A percentile compares a stretch with the other conserved stretches of the same genome.
Evolutionary conservation across 2,888 invertebrate genomes (phyloP).

Genomic region (Lymantria dispar): DNA sequence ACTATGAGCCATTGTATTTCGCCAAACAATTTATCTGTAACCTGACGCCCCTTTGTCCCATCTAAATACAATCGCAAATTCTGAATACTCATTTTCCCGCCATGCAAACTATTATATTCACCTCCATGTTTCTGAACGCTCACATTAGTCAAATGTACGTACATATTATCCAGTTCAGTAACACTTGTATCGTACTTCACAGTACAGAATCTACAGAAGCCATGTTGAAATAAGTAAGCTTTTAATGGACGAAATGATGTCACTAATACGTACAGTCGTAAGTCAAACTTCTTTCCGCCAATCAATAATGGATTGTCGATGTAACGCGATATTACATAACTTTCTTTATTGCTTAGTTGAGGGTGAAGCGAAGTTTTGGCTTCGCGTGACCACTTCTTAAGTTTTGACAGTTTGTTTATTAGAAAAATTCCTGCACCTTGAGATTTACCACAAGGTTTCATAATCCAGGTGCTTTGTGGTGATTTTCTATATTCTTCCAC

Average conservation of each 20-base stretch:
- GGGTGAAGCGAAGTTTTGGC: constrained; percentile 93
- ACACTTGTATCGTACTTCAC: constrained; percentile 96
- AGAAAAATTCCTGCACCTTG: constrained; percentile 96
- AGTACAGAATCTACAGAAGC: constrained; percentile 98
- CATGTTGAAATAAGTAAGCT: constrained; percentile 95
- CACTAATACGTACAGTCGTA: constrained; percentile 94
- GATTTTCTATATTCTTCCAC: constrained; percentile 97
- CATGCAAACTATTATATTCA: constrained; percentile 96
- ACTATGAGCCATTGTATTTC: constrained; percentile 96
- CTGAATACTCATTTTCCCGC: constrained; percentile 97
- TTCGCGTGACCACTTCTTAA: constrained; percentile 95
- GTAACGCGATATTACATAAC: constrained; percentile 98
- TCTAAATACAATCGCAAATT: constrained; percentile 95
- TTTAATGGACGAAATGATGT: constrained; percentile 96
- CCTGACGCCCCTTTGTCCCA: constrained; percentile 93
- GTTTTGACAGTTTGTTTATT: constrained; percentile 96
- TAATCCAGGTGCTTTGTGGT: constrained; percentile 97
- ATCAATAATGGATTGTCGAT: constrained; percentile 97
- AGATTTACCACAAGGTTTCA: constrained; percentile 98
- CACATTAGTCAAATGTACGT: constrained; percentile 98
- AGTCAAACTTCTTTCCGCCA: constrained; percentile 98
- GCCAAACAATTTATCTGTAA: constrained; percentile 94
- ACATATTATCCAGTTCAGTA: constrained; percentile 95
- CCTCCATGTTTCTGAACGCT: constrained; percentile 98
- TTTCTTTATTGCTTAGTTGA: constrained; percentile 90